These are phyloP conservation scores for Lynx canadensis DNA, from an alignment of 2,113 vertebrate genomes.

Conservation along the genomic window DNA sequence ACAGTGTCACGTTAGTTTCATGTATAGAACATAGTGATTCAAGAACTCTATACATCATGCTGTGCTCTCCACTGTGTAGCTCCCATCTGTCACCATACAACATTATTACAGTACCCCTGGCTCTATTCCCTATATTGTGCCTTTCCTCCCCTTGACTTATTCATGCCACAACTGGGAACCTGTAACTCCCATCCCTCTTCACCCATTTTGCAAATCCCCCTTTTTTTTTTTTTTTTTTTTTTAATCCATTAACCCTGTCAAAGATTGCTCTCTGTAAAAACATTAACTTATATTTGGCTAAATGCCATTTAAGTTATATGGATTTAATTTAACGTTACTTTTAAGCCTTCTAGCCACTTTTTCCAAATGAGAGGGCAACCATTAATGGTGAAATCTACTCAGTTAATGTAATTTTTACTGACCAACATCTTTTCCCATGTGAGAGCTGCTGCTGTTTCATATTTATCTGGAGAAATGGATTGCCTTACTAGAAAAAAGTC, in stretches of 20 bases:
- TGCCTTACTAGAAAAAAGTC: background rate
- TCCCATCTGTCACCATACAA: background rate
- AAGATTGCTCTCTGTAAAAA: constrained; percentile 24
- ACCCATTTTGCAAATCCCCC: background rate
- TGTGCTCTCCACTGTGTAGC: background rate
- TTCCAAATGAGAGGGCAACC: constrained; percentile 59
- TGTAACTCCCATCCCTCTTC: background rate
- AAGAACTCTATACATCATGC: background rate
- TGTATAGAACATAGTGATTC: background rate
- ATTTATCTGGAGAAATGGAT: constrained; percentile 28
- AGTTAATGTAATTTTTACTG: constrained; percentile 31
- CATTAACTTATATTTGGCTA: constrained; percentile 8
- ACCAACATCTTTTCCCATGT: background rate
- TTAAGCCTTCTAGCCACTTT: constrained; percentile 28
- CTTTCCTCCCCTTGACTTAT: background rate
- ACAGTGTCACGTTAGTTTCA: background rate
- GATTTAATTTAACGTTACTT: constrained; percentile 47
- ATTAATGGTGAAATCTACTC: constrained; percentile 18
- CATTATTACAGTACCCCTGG: background rate
- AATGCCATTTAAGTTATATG: constrained; percentile 45
- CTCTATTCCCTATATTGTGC: background rate
- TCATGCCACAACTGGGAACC: background rate
- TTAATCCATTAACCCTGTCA: background rate
- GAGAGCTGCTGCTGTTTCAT: background rate
- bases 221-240: no score